Evolutionary conservation across 2,113 vertebrate species (phyloP).

Genomic region (Notechis scutatus): DNA sequence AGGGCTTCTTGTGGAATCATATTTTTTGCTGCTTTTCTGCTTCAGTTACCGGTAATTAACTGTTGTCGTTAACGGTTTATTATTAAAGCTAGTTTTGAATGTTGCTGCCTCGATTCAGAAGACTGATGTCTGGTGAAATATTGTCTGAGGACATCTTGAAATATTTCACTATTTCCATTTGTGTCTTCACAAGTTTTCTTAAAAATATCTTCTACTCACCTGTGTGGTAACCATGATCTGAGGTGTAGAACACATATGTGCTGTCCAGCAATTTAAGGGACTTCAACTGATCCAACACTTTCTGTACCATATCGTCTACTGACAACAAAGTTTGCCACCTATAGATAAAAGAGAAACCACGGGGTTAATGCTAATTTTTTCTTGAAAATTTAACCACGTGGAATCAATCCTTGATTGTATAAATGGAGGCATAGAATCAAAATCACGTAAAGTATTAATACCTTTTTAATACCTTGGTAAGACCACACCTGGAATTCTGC

Average conservation of each 20-base stretch:
- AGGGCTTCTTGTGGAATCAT: background rate
- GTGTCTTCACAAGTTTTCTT: too few species aligned
- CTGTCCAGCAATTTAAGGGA: conserved; percentile 70
- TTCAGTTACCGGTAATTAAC: background rate
- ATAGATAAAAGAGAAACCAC: background rate
- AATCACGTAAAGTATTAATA: background rate
- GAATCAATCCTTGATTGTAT: background rate
- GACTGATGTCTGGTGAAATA: background rate
- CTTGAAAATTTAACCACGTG: background rate
- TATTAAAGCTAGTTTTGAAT: background rate
- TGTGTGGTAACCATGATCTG: conserved; percentile 83
- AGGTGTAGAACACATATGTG: conserved; percentile 82
- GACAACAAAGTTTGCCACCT: conserved; percentile 82
- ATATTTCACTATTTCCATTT: background rate
- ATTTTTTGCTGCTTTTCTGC: background rate
- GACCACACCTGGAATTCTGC: background rate
- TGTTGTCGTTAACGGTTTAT: background rate
- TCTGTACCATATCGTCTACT: conserved; percentile 82
- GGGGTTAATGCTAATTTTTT: background rate
- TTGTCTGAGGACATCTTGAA: background rate
- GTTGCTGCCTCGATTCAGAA: background rate
- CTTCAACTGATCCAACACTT: conserved; percentile 71
- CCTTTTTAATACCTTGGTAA: background rate
- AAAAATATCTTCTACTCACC: conserved; percentile 51
- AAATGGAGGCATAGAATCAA: background rate